Evolutionary conservation across 1,140 invertebrate genomes (phyloP).

Genomic region (Drosophila nebulosa): DNA sequence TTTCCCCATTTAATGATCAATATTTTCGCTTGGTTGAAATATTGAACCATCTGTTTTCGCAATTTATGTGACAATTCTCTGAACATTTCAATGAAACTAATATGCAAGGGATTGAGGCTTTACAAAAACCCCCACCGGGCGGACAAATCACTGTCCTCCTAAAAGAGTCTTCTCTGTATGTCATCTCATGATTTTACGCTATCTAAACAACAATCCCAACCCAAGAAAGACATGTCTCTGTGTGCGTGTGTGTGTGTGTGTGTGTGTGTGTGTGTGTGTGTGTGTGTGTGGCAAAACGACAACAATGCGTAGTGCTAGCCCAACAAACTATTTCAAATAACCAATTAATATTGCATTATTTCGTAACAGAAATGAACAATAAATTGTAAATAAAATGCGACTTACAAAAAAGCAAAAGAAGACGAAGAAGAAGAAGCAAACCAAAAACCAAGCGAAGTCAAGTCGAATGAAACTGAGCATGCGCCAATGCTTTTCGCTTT

Average conservation of each 20-base stretch:
- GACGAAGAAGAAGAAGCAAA: slow-evolving; percentile 17
- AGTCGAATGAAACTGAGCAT: slow-evolving; percentile 41
- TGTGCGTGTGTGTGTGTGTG: not conserved
- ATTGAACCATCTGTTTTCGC: too few relatives aligned
- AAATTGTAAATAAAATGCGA: slow-evolving; percentile 37
- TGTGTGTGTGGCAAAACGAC: not conserved
- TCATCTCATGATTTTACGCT: too few relatives aligned
- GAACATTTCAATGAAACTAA: too few relatives aligned
- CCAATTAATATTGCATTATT: slow-evolving; percentile 63
- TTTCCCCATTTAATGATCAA: too few relatives aligned
- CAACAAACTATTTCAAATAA: slow-evolving; percentile 31
- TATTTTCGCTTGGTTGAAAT: too few relatives aligned
- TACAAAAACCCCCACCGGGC: too few relatives aligned
- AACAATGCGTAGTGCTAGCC: slow-evolving; percentile 2
- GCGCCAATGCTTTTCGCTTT: slow-evolving; percentile 48
- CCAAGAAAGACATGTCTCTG: not conserved
- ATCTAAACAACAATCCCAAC: not conserved
- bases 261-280: not conserved
- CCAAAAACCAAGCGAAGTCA: slow-evolving; percentile 6
- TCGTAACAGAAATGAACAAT: slow-evolving; percentile 35
- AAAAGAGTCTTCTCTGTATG: too few relatives aligned
- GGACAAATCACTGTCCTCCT: too few relatives aligned
- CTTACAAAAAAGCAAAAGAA: slow-evolving; percentile 25
- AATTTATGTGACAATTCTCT: too few relatives aligned
- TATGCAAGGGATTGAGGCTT: too few relatives aligned